Evolutionary conservation across 2,797 vertebrate species (phyloP), one percentile per base, ranked within the genome.

Genomic region (Pristis pectinata): DNA sequence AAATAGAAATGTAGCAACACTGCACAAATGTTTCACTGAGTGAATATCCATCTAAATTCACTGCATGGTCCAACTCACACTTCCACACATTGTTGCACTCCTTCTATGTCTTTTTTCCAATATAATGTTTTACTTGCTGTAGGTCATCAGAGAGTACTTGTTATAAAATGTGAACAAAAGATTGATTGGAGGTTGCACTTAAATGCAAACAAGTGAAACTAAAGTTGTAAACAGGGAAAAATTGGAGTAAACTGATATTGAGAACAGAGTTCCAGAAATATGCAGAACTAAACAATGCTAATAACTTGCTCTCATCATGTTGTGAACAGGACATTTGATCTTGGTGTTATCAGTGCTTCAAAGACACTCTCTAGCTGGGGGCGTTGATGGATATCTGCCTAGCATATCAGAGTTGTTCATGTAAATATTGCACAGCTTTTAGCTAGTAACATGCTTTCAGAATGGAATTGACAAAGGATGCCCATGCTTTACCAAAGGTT

Each of bases 331-430:
- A 93, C 8, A 93, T 93, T 93, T 70, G 91, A 93, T 93, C 67
- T 64, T 72, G 67, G 9, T 70, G n/a, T 72, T 93, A 64, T 72
- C 59, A 93, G 8, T 87, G 53, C 56, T 41, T 93, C 64, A 93
- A 72, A 93, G 91, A 70, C 64, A 93, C 91, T 93, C 67, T 91
- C 37, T 93, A 61, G 67, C 37, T 93, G 64, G 61, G 41, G 91
- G 91, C 93, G 91, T 44, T 72, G 91, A 93, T 44, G 9, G 91
- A 44, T 93, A 15, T 24, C 24, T 93, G 41, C 91, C 67, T 37
- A 70, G n/a, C 64, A 72, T 44, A 72, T 93, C 22, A 30, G 19
- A 93, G n/a, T 70, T 72, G 41, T 10, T 37, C 91, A 91, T 93
- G 37, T 44, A 44, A 37, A 93, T 44, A 72, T 64, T 44, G 37